Evolutionary conservation across 1,140 invertebrate genomes (phyloP), one percentile per base, ranked within the genome.

Genomic region (Ceratina australensis): DNA sequence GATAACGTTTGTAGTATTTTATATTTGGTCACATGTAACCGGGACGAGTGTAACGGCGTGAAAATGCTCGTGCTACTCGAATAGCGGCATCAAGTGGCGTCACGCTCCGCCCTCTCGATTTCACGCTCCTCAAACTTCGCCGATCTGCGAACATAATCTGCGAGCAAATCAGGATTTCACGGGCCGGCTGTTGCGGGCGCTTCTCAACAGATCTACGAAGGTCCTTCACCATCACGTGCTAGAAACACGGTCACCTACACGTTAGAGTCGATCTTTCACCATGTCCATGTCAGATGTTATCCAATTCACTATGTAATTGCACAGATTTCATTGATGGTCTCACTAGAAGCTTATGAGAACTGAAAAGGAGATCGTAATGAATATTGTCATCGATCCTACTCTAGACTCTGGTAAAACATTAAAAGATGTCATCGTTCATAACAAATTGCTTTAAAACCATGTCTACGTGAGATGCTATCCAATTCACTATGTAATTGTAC

Each of bases 81-180:
- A 69, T 78, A 84, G 82, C 57, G 54, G 72, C 76, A 76, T 81
- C 77, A 72, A 81, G 80, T 81, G 71, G 74, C 84, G 83, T 87
- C 82, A 83, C 84, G 87, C 78, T 82, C 85, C 87, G 88, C 84
- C 90, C 87, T 90, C 84, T 86, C 78, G 77, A 80, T 86, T 90
- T 88, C 88, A 87, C 89, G 88, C 86, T 87, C 86, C 83, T 87
- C 86, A 76, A 85, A 84, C 84, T 83, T 81, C 66, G 83, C 79
- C 83, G 88, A 89, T 90, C 86, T 84, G 82, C 83, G 82, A 82
- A 81, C 72, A 87, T 90, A 90, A 88, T 91, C 88, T 87, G 81
- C 88, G 81, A 83, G 81, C 81, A 90, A 91, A 91, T 90, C 87
- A 85, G 84, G 86, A 92, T 91, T 92, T 91, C 85, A 88, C 86